phyloP scores from a whole-genome alignment of 2,113 vertebrate species.

The Haplochromis burtoni region DNA sequence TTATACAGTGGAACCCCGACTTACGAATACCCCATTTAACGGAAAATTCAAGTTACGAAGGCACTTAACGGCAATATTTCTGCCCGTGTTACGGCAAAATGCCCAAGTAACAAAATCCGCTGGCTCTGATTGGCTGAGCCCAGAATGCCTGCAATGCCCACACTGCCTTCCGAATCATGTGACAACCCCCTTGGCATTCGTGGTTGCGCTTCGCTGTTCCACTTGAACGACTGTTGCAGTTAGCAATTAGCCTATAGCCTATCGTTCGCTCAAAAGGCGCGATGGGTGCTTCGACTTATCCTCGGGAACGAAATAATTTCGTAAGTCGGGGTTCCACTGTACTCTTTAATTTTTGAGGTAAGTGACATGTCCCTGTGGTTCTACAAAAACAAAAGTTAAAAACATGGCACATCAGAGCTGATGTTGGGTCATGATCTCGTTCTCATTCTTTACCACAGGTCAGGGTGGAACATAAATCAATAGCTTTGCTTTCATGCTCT shows the following conservation, averaged over 20 bases:
- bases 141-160: neutral
- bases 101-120: accelerated
- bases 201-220: neutral
- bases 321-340: neutral
- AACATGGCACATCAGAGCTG: neutral
- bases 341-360: neutral
- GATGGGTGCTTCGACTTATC: neutral
- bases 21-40: neutral
- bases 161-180: neutral
- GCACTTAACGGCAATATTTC: neutral
- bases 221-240: neutral
- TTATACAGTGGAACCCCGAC: neutral
- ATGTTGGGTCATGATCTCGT: neutral
- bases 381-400: neutral
- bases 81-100: neutral
- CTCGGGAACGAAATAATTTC: neutral
- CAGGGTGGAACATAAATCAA: neutral
- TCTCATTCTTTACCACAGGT: neutral
- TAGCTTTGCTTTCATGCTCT: neutral
- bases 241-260: neutral
- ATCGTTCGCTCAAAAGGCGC: neutral
- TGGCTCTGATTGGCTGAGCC: neutral
- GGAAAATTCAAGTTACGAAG: neutral
- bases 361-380: neutral
- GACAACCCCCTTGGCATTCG: neutral